A percentile compares a stretch with the other conserved stretches of the same genome.
Evolutionary conservation across 2,113 vertebrate species (phyloP).

Genomic region (Oenanthe oenanthe): DNA sequence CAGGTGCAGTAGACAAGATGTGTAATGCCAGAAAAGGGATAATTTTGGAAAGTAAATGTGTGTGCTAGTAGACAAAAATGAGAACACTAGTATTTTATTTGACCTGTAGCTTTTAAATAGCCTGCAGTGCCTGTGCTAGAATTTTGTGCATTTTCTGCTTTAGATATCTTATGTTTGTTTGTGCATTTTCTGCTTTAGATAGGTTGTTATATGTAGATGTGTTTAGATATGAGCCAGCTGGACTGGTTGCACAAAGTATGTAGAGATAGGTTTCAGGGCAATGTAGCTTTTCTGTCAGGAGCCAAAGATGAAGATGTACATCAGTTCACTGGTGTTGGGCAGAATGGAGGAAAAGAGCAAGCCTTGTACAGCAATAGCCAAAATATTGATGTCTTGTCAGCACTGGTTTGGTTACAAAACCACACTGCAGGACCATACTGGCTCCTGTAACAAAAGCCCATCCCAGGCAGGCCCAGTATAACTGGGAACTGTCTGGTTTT

Average conservation of each 20-base stretch:
- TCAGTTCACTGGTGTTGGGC: not conserved
- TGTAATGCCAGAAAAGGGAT: not conserved
- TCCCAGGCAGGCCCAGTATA: not conserved
- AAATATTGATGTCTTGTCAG: not conserved
- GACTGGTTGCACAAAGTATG: not conserved
- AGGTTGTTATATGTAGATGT: not conserved
- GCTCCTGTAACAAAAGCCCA: not conserved
- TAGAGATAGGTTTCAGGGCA: not conserved
- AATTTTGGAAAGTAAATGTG: not conserved
- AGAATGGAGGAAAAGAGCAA: not conserved
- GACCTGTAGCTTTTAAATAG: not conserved
- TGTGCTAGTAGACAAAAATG: not conserved
- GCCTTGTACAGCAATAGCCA: not conserved
- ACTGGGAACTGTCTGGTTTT: accelerated
- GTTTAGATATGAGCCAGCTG: not conserved
- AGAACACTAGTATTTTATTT: not conserved
- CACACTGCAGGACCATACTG: not conserved
- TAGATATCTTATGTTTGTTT: not conserved
- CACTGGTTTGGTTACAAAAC: not conserved
- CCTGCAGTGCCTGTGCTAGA: not conserved
- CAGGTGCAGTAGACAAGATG: not conserved
- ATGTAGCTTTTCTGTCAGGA: not conserved
- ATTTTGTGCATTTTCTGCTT: not conserved
- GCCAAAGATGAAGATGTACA: not conserved
- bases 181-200: not conserved